These are phyloP conservation scores for Pristiophorus japonicus DNA, from an alignment of 2,113 vertebrate species.

Conservation along the genomic window DNA sequence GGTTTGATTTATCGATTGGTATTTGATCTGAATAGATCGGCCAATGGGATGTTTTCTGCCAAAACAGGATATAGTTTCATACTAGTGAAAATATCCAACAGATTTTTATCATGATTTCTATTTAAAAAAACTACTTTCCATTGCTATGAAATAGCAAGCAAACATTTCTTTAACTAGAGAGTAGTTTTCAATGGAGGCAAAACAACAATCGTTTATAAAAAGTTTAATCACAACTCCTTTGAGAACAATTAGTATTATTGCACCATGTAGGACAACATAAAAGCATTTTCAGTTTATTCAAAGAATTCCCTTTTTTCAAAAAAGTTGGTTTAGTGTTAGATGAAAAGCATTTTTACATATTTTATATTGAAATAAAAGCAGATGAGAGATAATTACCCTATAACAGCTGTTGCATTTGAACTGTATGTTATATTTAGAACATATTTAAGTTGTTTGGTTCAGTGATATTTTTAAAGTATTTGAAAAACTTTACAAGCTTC, in stretches of 20 bases:
- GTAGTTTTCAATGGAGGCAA: not conserved
- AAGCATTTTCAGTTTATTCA: not conserved
- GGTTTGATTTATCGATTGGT: not conserved
- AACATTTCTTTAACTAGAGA: not conserved
- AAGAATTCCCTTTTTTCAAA: not conserved
- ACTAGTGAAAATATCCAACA: not conserved
- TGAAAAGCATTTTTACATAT: slow-evolving; percentile 12
- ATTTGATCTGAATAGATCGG: no score
- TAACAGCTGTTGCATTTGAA: slow-evolving; percentile 19
- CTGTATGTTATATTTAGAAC: slow-evolving; percentile 32
- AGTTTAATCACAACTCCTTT: not conserved
- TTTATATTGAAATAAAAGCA: slow-evolving; percentile 36
- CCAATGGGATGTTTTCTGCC: not conserved
- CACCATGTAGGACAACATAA: not conserved
- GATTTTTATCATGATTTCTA: slow-evolving; percentile 18
- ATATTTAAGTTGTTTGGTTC: slow-evolving; percentile 25
- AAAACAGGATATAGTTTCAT: slow-evolving; percentile 3
- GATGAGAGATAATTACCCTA: slow-evolving; percentile 6
- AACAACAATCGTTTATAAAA: not conserved
- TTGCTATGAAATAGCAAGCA: slow-evolving; percentile 21
- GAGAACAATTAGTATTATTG: not conserved
- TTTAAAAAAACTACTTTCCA: not conserved
- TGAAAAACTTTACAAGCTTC: slow-evolving; percentile 22
- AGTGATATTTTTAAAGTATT: slow-evolving; percentile 21
- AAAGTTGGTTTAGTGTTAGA: not conserved